A percentile compares a stretch with the other conserved stretches of the same genome.
Evolutionary conservation across 2,888 invertebrate genomes (phyloP).

Genomic region (Andrena trimmerana): DNA sequence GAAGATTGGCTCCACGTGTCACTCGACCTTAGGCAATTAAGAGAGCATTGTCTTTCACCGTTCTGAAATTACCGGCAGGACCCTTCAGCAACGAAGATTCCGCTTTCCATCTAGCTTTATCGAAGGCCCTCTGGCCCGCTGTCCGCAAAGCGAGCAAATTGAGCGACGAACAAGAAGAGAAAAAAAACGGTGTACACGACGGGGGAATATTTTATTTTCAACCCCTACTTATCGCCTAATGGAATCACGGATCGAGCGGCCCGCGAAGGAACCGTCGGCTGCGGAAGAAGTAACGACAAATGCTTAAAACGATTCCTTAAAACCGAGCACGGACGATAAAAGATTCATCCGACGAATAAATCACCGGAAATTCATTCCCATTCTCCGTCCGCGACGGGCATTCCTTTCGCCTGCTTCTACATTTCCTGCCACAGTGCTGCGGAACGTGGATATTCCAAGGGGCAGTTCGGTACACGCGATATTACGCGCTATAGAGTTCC

Average conservation of each 20-base stretch:
- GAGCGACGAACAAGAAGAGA: not conserved
- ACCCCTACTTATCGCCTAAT: conserved; percentile 69
- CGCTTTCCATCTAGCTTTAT: conserved; percentile 15
- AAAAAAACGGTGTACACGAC: conserved; percentile 8
- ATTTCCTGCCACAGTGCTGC: not conserved
- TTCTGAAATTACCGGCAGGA: conserved; percentile 34
- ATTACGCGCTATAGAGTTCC: not conserved
- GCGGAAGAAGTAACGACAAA: conserved; percentile 49
- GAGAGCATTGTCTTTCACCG: conserved; percentile 21
- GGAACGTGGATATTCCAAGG: not conserved
- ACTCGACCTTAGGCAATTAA: conserved; percentile 37
- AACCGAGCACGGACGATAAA: conserved; percentile 65
- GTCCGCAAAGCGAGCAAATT: not conserved
- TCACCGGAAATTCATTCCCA: conserved; percentile 54
- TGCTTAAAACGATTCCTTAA: conserved; percentile 67
- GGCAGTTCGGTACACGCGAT: not conserved
- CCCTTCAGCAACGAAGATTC: conserved; percentile 12
- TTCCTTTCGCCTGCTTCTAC: conserved; percentile 19
- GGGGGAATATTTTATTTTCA: conserved; percentile 67
- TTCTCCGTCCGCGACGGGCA: not conserved
- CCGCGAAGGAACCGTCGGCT: conserved; percentile 6
- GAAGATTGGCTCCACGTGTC: conserved; percentile 42
- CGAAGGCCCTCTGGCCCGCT: not conserved
- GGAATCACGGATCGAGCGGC: conserved; percentile 59
- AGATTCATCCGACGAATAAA: conserved; percentile 73